A percentile compares a stretch with the other conserved stretches of the same genome.
Evolutionary conservation across 1,140 invertebrate genomes (phyloP).

Genomic region (Zaprionus inermis): DNA sequence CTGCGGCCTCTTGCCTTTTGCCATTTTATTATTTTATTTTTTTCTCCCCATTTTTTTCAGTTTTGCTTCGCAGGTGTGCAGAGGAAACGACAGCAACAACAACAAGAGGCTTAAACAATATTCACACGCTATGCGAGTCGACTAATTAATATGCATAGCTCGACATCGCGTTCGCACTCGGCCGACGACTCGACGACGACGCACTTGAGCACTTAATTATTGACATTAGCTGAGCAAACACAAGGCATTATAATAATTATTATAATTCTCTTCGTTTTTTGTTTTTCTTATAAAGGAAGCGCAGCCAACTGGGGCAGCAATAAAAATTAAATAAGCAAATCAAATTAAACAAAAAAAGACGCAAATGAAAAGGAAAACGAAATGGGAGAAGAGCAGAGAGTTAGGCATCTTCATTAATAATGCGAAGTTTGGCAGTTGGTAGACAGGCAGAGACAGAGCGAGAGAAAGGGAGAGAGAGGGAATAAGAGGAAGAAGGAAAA

Average conservation of each 20-base stretch:
- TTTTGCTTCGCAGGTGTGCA: constrained; percentile 55
- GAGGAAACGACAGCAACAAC: constrained; percentile 53
- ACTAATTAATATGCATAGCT: constrained; percentile 66
- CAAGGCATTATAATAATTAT: constrained; percentile 20
- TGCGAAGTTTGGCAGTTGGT: constrained; percentile 39
- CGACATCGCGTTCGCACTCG: constrained; percentile 37
- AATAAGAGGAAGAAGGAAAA: no score
- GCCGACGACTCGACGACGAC: constrained; percentile 20
- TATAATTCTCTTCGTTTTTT: constrained; percentile 11
- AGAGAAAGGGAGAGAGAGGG: no score
- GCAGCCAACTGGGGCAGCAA: constrained; percentile 46
- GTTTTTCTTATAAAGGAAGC: constrained; percentile 16
- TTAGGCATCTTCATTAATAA: constrained; percentile 67
- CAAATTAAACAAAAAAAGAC: constrained; percentile 40
- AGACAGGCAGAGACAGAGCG: neutral
- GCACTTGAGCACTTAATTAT: constrained; percentile 73
- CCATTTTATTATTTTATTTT: constrained; percentile 49
- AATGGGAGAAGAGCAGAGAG: constrained; percentile 10
- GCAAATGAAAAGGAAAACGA: constrained; percentile 42
- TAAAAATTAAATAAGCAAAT: constrained; percentile 69
- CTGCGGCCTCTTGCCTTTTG: constrained; percentile 27
- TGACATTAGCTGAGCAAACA: constrained; percentile 68
- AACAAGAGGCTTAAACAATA: constrained; percentile 52
- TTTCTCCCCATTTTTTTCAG: constrained; percentile 6
- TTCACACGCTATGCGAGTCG: constrained; percentile 65